These are phyloP conservation scores for Heteropelma amictum DNA, from an alignment of 2,888 invertebrate species.

Conservation along the genomic window DNA sequence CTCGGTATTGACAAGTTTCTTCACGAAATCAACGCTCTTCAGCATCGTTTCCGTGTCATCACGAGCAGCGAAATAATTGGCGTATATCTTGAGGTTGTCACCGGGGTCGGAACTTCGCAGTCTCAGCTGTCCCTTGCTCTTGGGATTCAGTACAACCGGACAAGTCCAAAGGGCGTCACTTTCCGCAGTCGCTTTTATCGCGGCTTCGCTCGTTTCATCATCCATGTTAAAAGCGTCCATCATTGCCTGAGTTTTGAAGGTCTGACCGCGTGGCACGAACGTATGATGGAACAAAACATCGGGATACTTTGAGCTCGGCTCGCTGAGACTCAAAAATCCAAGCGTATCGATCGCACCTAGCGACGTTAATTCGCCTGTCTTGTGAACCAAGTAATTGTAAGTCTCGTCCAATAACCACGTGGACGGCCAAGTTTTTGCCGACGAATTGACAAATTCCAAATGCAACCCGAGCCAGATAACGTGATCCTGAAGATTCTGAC, in stretches of 20 bases:
- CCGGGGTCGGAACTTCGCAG: constrained; percentile 79
- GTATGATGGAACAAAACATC: constrained; percentile 81
- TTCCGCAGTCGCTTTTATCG: constrained; percentile 63
- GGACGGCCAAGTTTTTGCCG: constrained; percentile 18
- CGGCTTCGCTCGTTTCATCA: constrained; percentile 61
- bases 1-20: constrained; percentile 62
- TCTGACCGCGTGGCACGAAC: constrained; percentile 74
- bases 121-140: constrained; percentile 76
- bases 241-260: constrained; percentile 28
- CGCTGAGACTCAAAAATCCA: constrained; percentile 80
- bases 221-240: constrained; percentile 46
- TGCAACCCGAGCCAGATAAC: constrained; percentile 68
- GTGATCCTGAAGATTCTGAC: constrained; percentile 81
- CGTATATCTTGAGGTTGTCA: constrained; percentile 79
- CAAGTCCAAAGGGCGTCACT: constrained; percentile 62
- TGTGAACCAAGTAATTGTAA: constrained; percentile 77
- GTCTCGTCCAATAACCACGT: constrained; percentile 59
- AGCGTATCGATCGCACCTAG: constrained; percentile 78
- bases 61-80: constrained; percentile 79
- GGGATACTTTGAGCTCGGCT: constrained; percentile 79
- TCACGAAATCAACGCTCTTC: constrained; percentile 69
- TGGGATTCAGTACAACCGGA: constrained; percentile 77
- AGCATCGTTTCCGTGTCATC: constrained; percentile 75
- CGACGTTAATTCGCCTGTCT: constrained; percentile 77
- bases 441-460: constrained; percentile 57